Base-by-base conservation (phyloP, 2,797 vertebrate species). In the Dicrostonyx torquatus region DNA sequence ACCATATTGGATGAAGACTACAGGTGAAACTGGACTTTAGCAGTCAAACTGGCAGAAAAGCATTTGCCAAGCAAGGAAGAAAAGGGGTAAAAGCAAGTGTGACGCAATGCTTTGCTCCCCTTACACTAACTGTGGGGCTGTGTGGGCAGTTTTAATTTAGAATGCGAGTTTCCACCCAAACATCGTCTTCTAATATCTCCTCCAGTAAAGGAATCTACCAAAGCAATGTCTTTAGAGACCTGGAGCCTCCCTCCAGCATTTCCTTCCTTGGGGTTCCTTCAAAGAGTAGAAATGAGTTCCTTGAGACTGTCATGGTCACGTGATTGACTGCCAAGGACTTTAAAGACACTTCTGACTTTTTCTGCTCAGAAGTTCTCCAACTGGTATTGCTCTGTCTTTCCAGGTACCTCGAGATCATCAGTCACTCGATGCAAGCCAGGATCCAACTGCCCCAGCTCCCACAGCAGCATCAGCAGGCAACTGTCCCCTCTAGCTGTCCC, bases 401-500 rank as follows among this genome's bases (percentile, higher is more conserved):
- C 97, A 99, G 98, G 98, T 98, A 98, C 98, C 96, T 98, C 98
- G 95, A 98, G 98, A 96, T 98, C 98, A 95, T 98, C 98, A 95
- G 98, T 98, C 96, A 96, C 98, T 96, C 98, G 98, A 96, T 99
- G 98, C 98, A 98, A 98, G 97, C 98, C 98, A 84, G 98, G 98
- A 98, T 95, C 98, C 98, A 98, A 98, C 97, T 98, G 98, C 97
- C 97, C 98, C 97, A 98, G 97, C 96, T 98, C 98, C 91, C 98
- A 98, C 97, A 97, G 97, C 95, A 97, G 98, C 98, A 98, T 98
- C 98, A 98, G 98, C 97, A 98, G 98, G 97, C 98, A 98, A 92
- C 97, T 98, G 85, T 98, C 98, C 92, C 98, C 98, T 94, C 98
- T 98, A 60, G 98, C 98, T 95, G 97, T 98, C 96, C 98, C 98